Conservation (phyloP, 2,888 invertebrate species). For the Chrysolina haemoptera region DNA sequence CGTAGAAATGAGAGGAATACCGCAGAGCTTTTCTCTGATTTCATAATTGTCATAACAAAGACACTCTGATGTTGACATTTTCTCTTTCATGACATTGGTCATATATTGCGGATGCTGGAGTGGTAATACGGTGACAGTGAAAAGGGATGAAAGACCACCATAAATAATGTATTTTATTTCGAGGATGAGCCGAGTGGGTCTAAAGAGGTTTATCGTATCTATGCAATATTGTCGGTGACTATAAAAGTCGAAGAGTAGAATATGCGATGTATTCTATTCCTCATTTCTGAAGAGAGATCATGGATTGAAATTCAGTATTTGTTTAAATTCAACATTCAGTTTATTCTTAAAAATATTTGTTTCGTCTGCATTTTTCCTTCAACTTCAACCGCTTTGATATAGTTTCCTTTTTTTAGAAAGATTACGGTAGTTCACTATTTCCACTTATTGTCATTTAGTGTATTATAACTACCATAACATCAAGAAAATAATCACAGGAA, state of each 20-base stretch:
- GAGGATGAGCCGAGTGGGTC: constrained; percentile 21
- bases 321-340: no score
- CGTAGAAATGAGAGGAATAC: not conserved
- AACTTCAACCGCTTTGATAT: no score
- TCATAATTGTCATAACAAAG: not conserved
- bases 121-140: constrained; percentile 23
- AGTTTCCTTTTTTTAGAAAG: no score
- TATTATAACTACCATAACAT: no score
- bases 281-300: no score
- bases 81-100: constrained; percentile 14
- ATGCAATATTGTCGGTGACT: not conserved
- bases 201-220: not conserved
- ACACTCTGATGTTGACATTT: not conserved
- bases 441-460: no score
- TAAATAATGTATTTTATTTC: constrained; percentile 31
- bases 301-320: no score
- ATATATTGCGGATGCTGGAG: constrained; percentile 12
- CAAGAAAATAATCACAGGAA: no score
- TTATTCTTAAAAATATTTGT: no score
- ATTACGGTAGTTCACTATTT: no score
- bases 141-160: constrained; percentile 26
- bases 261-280: not conserved
- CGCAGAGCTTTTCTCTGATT: not conserved
- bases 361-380: no score
- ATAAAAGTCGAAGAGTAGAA: constrained; percentile 10